These are phyloP conservation scores for Cryptocephalus primarius DNA, from an alignment of 2,888 invertebrate genomes.

Conservation along the genomic window DNA sequence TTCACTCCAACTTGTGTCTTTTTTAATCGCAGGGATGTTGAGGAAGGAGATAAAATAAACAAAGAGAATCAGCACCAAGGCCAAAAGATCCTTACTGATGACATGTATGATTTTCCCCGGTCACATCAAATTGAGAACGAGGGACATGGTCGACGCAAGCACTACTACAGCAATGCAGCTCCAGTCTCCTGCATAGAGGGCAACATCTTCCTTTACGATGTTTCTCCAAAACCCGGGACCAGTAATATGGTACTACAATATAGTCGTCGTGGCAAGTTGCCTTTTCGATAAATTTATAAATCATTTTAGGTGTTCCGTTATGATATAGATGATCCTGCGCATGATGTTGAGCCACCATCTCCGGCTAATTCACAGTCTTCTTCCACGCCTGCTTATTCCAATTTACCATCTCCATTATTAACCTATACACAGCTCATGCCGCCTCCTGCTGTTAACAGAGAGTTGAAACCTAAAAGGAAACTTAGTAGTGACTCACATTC, in stretches of 20 bases:
- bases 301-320: constrained; percentile 29
- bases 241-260: constrained; percentile 18
- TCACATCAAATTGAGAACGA: constrained; percentile 45
- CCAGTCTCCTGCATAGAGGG: constrained; percentile 40
- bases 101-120: constrained; percentile 60
- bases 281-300: neutral
- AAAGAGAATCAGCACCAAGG: too few relatives aligned
- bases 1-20: too few relatives aligned
- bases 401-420: constrained; percentile 45
- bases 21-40: neutral
- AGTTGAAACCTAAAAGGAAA: constrained; percentile 62
- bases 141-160: constrained; percentile 32
- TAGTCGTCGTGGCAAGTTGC: neutral
- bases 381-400: constrained; percentile 44
- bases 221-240: constrained; percentile 34
- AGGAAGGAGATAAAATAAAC: neutral
- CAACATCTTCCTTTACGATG: constrained; percentile 48
- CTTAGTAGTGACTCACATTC: constrained; percentile 38
- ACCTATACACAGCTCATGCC: constrained; percentile 19
- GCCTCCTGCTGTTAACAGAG: constrained; percentile 65
- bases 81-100: constrained; percentile 36
- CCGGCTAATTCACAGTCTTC: constrained; percentile 41
- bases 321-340: constrained; percentile 22
- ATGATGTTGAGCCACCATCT: constrained; percentile 37
- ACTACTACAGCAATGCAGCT: constrained; percentile 53